Percentiles rank a stretch among this genome's conserved stretches.
These are phyloP conservation scores for Netelia inedita DNA, from an alignment of 2,888 invertebrate genomes.

Conservation along the genomic window DNA sequence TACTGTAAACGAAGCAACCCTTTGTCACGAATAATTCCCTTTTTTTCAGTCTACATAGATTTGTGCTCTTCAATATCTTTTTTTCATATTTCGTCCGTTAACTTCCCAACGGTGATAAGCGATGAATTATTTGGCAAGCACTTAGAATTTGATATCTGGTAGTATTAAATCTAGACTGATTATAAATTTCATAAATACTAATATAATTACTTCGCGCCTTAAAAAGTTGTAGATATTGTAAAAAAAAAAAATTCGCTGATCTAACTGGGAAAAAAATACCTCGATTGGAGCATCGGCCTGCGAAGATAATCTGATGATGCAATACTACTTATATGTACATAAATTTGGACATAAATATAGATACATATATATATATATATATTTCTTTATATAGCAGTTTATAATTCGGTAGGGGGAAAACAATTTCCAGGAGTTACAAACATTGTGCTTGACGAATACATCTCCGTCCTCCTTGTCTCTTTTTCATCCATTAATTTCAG, in stretches of 20 bases:
- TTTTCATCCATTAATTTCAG: neutral
- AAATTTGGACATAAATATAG: neutral
- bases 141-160: no score
- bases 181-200: no score
- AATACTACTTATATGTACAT: no score
- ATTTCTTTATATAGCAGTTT: constrained; percentile 16
- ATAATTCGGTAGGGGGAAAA: constrained; percentile 21
- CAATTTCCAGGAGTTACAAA: constrained; percentile 19
- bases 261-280: no score
- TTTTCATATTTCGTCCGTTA: constrained; percentile 13
- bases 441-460: constrained; percentile 38
- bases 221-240: no score
- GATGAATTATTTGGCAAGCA: constrained; percentile 40
- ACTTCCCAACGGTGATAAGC: constrained; percentile 24
- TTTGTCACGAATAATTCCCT: constrained; percentile 24
- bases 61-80: neutral
- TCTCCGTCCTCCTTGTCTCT: neutral
- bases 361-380: constrained; percentile 22
- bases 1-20: neutral
- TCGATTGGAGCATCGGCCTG: no score
- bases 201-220: no score
- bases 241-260: no score
- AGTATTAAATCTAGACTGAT: no score
- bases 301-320: no score
- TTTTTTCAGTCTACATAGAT: constrained; percentile 14